phyloP scores from a whole-genome alignment of 1,140 invertebrate genomes.

The Spodoptera frugiperda region DNA sequence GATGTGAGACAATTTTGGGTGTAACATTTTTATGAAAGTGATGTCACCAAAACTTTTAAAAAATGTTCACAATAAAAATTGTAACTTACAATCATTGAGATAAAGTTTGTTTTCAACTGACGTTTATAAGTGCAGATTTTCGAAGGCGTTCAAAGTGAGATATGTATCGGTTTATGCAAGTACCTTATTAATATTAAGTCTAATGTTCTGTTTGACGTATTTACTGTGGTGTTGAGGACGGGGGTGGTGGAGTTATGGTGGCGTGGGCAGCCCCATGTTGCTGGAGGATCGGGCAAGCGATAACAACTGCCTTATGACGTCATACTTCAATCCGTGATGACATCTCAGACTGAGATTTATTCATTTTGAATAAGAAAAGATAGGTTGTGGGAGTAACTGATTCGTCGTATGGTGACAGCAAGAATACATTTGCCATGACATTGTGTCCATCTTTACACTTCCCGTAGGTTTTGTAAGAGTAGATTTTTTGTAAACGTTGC shows the following conservation, averaged over 20 bases:
- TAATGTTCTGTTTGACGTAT: conserved; percentile 43
- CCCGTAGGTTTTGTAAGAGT: too few relatives aligned
- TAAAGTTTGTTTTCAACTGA: conserved; percentile 3
- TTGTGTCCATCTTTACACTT: too few relatives aligned
- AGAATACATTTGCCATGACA: too few relatives aligned
- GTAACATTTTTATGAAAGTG: conserved; percentile 22
- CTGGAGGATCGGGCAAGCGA: conserved; percentile 11
- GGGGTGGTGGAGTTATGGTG: conserved; percentile 36
- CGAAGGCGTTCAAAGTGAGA: conserved; percentile 6
- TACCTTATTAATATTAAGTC: conserved; percentile 36
- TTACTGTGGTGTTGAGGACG: conserved; percentile 33
- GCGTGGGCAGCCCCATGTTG: conserved; percentile 31
- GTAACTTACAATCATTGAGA: neutral
- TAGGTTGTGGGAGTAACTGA: neutral
- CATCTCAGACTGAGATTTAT: conserved; percentile 16
- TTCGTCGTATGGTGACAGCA: too few relatives aligned
- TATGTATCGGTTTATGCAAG: conserved; percentile 34
- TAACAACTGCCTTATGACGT: conserved; percentile 31
- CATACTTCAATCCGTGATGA: conserved; percentile 21
- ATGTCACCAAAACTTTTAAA: conserved; percentile 17
- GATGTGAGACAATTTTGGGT: too few relatives aligned
- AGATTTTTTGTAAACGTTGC: too few relatives aligned
- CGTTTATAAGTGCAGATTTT: neutral
- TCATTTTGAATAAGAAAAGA: neutral
- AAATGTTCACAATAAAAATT: neutral